phyloP scores from a whole-genome alignment of 2,888 invertebrate species.

The Dryococelus australis region DNA sequence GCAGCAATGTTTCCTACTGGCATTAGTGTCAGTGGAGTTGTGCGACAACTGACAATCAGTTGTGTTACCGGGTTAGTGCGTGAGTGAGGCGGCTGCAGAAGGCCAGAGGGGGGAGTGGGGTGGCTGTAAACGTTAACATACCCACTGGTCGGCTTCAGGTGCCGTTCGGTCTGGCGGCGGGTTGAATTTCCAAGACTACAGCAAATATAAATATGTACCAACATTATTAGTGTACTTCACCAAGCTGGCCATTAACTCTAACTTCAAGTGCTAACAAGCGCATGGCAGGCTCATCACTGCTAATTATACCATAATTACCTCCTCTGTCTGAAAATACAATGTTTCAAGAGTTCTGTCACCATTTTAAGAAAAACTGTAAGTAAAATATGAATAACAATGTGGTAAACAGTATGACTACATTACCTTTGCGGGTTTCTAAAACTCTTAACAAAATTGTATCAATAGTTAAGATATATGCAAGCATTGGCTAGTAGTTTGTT shows the following conservation, averaged over 20 bases:
- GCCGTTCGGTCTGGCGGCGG: conserved; percentile 49
- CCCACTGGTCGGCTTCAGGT: conserved; percentile 51
- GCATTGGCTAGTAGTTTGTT: neutral
- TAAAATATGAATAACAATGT: neutral
- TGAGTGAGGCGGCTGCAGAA: neutral
- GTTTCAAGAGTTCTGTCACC: neutral
- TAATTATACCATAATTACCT: neutral
- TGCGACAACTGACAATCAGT: neutral
- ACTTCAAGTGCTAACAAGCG: neutral
- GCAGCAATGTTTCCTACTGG: conserved; percentile 1
- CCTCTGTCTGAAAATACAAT: neutral
- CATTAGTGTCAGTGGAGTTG: neutral
- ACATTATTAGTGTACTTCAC: neutral
- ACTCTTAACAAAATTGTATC: neutral
- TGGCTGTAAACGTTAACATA: conserved; percentile 44
- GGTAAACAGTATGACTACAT: neutral
- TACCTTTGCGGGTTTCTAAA: neutral
- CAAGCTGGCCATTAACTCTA: neutral
- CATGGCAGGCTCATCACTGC: neutral
- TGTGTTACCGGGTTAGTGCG: conserved; percentile 16
- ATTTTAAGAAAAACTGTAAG: neutral
- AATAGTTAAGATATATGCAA: neutral
- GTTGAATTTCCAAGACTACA: conserved; percentile 52
- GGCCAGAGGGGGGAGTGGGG: neutral
- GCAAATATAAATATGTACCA: conserved; percentile 32